These are phyloP conservation scores for Tonatia bakeri DNA, from an alignment of 2,113 vertebrate genomes.

Conservation along the genomic window DNA sequence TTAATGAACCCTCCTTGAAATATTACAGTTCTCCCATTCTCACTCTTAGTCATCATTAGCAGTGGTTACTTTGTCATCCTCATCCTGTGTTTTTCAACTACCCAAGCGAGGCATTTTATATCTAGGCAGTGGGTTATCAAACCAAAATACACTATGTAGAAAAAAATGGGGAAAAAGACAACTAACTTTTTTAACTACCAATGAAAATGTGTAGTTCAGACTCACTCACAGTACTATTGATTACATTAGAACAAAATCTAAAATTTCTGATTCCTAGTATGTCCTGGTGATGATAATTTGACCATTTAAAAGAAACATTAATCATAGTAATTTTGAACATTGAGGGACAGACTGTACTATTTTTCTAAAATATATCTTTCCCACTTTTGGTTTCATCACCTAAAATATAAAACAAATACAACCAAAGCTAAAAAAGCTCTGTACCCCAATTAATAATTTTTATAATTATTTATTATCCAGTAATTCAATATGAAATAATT, in stretches of 20 bases:
- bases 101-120: not conserved
- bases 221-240: not conserved
- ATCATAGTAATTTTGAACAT: not conserved
- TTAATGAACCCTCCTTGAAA: not conserved
- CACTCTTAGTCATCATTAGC: not conserved
- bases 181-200: not conserved
- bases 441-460: not conserved
- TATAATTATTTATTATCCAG: not conserved
- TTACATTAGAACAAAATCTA: not conserved
- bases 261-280: not conserved
- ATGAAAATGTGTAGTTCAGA: not conserved
- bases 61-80: not conserved
- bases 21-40: not conserved
- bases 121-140: not conserved
- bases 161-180: not conserved
- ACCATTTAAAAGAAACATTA: not conserved
- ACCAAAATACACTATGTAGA: not conserved
- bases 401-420: not conserved
- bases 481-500: not conserved
- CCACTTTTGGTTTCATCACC: not conserved
- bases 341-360: not conserved
- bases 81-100: not conserved
- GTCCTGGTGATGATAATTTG: not conserved
- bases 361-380: not conserved
- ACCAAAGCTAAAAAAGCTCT: not conserved